Evolutionary conservation across 2,888 invertebrate species (phyloP).

Genomic region (Neoascia interrupta): DNA sequence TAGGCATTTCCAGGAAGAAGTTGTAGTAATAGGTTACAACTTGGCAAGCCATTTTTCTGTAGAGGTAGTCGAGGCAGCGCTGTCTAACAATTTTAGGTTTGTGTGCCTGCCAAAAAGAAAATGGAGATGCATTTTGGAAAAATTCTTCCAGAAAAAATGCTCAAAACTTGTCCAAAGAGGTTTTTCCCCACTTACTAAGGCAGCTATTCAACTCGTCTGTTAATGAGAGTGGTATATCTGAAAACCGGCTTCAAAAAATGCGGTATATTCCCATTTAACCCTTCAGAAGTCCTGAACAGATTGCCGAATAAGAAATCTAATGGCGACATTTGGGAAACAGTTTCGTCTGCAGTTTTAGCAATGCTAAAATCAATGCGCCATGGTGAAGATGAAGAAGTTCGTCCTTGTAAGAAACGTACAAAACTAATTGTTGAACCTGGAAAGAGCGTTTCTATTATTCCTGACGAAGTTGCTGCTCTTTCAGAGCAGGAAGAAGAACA

Average conservation of each 20-base stretch:
- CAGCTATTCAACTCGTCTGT: no score
- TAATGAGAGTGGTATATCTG: no score
- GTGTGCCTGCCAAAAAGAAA: no score
- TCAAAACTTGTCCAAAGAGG: no score
- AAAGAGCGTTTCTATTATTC: no score
- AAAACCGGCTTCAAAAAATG: neutral
- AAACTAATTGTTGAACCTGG: conserved; percentile 3
- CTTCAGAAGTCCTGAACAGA: neutral
- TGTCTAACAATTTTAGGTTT: no score
- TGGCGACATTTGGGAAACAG: neutral
- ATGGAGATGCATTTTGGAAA: neutral
- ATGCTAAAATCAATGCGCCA: conserved; percentile 1
- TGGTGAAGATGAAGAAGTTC: neutral
- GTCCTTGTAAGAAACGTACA: neutral
- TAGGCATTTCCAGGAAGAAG: neutral
- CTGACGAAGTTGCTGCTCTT: no score
- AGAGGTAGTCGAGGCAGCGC: neutral
- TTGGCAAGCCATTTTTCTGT: neutral
- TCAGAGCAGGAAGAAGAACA: no score
- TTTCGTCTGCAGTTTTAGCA: neutral
- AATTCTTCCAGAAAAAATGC: neutral
- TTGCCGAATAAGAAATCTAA: neutral
- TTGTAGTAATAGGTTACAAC: no score
- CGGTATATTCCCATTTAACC: conserved; percentile 4
- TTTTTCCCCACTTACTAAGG: no score